Percentiles rank a stretch among this genome's conserved stretches.
These are phyloP conservation scores for Oryzias melastigma DNA, from an alignment of 2,113 vertebrate species.

Conservation along the genomic window DNA sequence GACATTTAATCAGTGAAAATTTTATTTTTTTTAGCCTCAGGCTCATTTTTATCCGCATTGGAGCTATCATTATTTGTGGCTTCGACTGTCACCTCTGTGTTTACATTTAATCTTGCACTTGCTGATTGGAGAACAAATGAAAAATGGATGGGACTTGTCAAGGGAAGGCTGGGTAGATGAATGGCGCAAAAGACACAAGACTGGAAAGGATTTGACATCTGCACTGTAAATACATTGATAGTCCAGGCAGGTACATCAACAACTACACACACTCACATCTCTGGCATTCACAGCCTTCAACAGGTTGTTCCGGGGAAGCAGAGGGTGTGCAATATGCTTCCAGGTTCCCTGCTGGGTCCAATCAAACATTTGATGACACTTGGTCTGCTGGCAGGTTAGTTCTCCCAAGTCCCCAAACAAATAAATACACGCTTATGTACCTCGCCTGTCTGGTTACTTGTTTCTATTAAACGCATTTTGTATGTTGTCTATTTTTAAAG, in stretches of 20 bases:
- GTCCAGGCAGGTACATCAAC: conserved; percentile 13
- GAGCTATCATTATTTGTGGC: conserved; percentile 78
- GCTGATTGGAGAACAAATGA: conserved; percentile 82
- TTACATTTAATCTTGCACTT: conserved; percentile 81
- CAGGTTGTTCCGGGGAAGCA: conserved; percentile 34
- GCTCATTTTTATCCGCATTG: conserved; percentile 89
- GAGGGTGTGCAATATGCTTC: conserved; percentile 15
- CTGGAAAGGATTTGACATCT: conserved; percentile 22
- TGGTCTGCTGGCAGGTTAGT: conserved; percentile 41
- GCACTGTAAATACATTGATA: not conserved
- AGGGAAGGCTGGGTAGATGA: conserved; percentile 3
- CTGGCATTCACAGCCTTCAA: conserved; percentile 28
- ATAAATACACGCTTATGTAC: not conserved
- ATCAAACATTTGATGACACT: conserved; percentile 50
- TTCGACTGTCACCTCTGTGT: conserved; percentile 83
- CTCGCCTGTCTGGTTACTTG: not conserved
- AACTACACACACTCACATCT: conserved; percentile 8
- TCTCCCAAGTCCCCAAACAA: conserved; percentile 16
- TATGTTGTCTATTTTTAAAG: not conserved
- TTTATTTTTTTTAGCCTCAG: conserved; percentile 64
- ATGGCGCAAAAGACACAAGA: conserved; percentile 22
- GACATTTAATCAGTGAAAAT: conserved; percentile 68
- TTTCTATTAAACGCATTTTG: not conserved
- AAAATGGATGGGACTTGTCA: conserved; percentile 4
- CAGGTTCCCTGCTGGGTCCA: conserved; percentile 41